Evolutionary conservation across 1,140 invertebrate genomes (phyloP).

Genomic region (Agrypnia vestita): DNA sequence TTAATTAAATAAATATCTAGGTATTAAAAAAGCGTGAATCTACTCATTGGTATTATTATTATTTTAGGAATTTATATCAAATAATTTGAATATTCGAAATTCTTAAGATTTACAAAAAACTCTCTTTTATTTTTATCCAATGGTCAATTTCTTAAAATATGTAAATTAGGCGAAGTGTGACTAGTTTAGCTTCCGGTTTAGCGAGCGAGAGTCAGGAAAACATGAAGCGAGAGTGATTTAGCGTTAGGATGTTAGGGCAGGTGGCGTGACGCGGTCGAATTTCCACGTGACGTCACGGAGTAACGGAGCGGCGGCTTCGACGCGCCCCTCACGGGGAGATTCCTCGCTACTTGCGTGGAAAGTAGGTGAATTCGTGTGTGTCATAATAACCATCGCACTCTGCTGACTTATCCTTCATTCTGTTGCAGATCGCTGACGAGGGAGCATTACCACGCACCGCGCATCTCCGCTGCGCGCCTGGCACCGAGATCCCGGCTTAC

Average conservation of each 20-base stretch:
- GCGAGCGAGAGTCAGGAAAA: constrained; percentile 12
- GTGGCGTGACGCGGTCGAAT: background rate
- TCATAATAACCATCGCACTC: constrained; percentile 28
- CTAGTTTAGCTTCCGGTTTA: background rate
- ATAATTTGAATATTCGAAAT: no score
- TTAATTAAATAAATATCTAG: no score
- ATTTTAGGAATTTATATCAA: no score
- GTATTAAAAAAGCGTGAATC: no score
- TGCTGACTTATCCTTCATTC: constrained; percentile 55
- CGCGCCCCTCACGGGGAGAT: constrained; percentile 21
- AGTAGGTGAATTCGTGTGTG: constrained; percentile 33
- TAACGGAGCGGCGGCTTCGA: constrained; percentile 22
- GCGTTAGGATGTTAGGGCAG: constrained; percentile 11
- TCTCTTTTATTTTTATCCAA: no score
- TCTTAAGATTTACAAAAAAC: no score
- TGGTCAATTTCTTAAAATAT: no score
- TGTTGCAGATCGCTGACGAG: constrained; percentile 59
- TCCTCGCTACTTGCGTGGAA: constrained; percentile 31
- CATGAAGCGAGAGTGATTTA: background rate
- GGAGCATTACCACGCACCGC: constrained; percentile 45
- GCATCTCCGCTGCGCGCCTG: constrained; percentile 3
- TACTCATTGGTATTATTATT: no score
- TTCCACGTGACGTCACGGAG: constrained; percentile 29
- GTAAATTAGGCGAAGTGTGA: no score
- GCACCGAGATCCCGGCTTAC: background rate